phyloP scores from a whole-genome alignment of 1,140 invertebrate species.

The Drosophila nigrodunni region DNA sequence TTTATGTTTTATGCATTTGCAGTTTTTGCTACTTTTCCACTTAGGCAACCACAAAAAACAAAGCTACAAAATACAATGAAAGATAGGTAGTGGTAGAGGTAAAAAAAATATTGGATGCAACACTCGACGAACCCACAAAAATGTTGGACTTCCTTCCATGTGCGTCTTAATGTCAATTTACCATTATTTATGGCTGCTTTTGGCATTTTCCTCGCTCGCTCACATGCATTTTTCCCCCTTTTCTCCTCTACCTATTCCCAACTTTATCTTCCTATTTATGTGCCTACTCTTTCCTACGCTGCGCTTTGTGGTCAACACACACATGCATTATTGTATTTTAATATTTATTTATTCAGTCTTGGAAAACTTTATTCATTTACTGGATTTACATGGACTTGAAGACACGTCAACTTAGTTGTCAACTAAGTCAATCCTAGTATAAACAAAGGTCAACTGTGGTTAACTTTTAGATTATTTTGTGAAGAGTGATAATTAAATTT shows the following conservation, averaged over 20 bases:
- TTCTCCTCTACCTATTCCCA: neutral
- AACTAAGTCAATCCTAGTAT: neutral
- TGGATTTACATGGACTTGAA: neutral
- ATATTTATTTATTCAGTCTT: neutral
- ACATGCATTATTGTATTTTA: neutral
- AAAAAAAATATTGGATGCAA: constrained; percentile 21
- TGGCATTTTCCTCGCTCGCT: constrained; percentile 35
- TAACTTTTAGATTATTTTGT: too few species aligned
- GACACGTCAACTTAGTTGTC: neutral
- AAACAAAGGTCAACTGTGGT: too few species aligned
- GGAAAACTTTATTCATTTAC: neutral
- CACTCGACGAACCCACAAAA: constrained; percentile 45
- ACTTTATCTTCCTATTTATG: neutral
- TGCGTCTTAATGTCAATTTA: constrained; percentile 60
- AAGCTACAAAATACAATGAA: neutral
- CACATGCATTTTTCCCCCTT: constrained; percentile 3
- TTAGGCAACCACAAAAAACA: constrained; percentile 26
- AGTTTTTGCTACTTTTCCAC: constrained; percentile 21
- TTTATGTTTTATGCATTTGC: constrained; percentile 14
- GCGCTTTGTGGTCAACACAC: constrained; percentile 12
- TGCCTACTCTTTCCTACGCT: constrained; percentile 1
- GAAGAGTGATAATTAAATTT: too few species aligned
- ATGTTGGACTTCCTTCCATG: constrained; percentile 51
- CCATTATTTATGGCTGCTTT: constrained; percentile 61
- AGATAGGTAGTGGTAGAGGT: too few species aligned